Evolutionary conservation across 2,797 vertebrate species (phyloP), one percentile per base, ranked within the genome.

Genomic region (Columba guinea): DNA sequence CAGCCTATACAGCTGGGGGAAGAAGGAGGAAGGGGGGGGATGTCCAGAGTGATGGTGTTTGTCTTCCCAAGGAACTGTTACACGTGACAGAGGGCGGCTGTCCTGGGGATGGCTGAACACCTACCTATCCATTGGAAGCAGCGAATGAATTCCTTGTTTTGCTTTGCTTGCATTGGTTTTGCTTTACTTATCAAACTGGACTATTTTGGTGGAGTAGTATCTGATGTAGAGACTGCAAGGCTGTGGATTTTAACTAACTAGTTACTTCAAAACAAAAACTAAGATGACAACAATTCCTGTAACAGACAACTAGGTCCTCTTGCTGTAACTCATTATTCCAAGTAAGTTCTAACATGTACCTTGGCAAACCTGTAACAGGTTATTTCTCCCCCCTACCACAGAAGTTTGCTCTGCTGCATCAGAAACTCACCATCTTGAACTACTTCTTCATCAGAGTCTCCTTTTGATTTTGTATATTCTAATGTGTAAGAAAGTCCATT

Each of bases 401-500:
- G 16, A 62, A 56, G 5, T 32, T 80, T 70, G 24, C 26, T 37
- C 37, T 88, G 49, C 16, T 48, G 21, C 58, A 78, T 24, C 30
- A 68, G 53, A 95, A 93, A 94, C 98, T 98, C 88, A 99, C 99
- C 99, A 88, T 99, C 99, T 95, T 99, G 99, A 84, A 99, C 62
- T 60, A 99, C 99, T 96, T 99, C 99, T 98, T 99, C 99, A 78
- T 99, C 99, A 41, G 99, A 99, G 76, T 98, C 98, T 87, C 98
- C 98, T 96, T 98, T 99, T 2, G 98, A 98, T 92, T 98, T 99
- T 22, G 99, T 98, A 84, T 99, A 99, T 91, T 99, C 98, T 91
- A 99, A 97, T 5, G 98, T 99, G 85, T 99, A 99, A 19, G 99
- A 99, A 87, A 99, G 98, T 39, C 99, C 99, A 93, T 99, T 99